Conservation (phyloP, 2,888 invertebrate genomes). For the Oscheius sp. region DNA sequence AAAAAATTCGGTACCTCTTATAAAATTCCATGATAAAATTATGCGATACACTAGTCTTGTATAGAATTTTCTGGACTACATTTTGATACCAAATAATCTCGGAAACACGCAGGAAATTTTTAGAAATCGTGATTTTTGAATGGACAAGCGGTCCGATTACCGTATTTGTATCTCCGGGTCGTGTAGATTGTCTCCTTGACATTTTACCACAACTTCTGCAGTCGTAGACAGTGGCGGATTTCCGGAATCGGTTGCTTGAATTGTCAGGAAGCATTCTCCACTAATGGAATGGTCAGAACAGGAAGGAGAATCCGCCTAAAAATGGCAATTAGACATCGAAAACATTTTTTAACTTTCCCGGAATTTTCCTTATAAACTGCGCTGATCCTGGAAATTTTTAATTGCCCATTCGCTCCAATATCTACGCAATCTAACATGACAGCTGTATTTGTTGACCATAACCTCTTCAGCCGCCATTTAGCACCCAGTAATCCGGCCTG, state of each 20-base stretch:
- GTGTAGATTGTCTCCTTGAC: constrained; percentile 79
- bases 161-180: constrained; percentile 50
- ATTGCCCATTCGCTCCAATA: constrained; percentile 61
- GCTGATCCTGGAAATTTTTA: constrained; percentile 68
- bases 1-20: too few relatives aligned
- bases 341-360: too few relatives aligned
- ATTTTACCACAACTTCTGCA: constrained; percentile 77
- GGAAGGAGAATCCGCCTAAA: constrained; percentile 21
- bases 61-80: too few relatives aligned
- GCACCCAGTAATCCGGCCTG: too few relatives aligned
- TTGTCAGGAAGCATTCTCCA: constrained; percentile 23
- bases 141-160: constrained; percentile 19
- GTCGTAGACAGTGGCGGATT: constrained; percentile 31
- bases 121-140: too few relatives aligned
- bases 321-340: neutral
- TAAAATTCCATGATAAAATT: too few relatives aligned
- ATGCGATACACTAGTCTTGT: too few relatives aligned
- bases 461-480: too few relatives aligned
- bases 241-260: constrained; percentile 26
- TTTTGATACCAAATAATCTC: too few relatives aligned
- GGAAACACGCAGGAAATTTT: too few relatives aligned
- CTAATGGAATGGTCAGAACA: constrained; percentile 10
- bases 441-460: too few relatives aligned
- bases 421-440: too few relatives aligned
- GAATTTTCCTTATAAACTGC: constrained; percentile 70